Evolutionary conservation across 53 echinoderm and acorn worm genomes (phyloP).

Genomic region (Holothuria scabra): DNA sequence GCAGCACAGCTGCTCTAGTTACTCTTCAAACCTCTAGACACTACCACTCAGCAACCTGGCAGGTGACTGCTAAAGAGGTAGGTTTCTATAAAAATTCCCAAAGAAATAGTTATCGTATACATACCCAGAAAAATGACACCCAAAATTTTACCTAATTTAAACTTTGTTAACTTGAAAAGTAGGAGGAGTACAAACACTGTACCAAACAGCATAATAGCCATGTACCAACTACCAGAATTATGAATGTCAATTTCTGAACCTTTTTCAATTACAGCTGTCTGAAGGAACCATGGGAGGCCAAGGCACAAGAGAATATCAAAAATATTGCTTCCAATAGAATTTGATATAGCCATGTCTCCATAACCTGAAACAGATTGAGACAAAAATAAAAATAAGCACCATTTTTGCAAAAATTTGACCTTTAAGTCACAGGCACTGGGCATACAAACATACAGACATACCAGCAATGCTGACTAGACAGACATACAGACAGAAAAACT

Average conservation of each 20-base stretch:
- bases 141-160: slow-evolving; percentile 68
- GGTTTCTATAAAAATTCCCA: slow-evolving; percentile 73
- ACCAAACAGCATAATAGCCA: slow-evolving; percentile 63
- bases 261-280: slow-evolving; percentile 59
- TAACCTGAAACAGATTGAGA: slow-evolving; percentile 49
- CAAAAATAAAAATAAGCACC: background rate
- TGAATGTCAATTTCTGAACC: slow-evolving; percentile 1
- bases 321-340: slow-evolving; percentile 90
- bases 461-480: too few species aligned
- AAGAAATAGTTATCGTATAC: slow-evolving; percentile 63
- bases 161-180: slow-evolving; percentile 56
- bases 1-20: too few species aligned
- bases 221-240: slow-evolving; percentile 62
- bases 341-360: slow-evolving; percentile 96
- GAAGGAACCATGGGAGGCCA: slow-evolving; percentile 91
- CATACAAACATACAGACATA: too few species aligned
- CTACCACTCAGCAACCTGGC: background rate
- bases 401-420: background rate
- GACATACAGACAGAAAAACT: too few species aligned
- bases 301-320: slow-evolving; percentile 92
- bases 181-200: slow-evolving; percentile 67
- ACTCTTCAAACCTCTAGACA: too few species aligned
- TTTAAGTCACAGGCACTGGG: too few species aligned
- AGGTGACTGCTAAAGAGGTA: slow-evolving; percentile 58
- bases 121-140: slow-evolving; percentile 61